Conservation (phyloP, 2,797 vertebrate species). For the Lithobates sylvaticus region DNA sequence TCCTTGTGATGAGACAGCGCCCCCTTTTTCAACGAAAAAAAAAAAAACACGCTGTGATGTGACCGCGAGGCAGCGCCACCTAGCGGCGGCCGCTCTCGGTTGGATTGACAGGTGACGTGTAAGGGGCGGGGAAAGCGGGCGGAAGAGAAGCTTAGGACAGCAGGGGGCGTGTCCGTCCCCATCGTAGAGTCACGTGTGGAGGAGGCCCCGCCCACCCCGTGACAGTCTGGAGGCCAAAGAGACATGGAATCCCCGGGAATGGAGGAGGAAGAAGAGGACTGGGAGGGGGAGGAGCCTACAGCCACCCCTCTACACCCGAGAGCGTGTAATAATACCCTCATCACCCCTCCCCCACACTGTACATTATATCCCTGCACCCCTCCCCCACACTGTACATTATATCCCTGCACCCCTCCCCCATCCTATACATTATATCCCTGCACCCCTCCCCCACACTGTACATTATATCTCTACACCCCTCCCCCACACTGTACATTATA, state of each 20-base stretch:
- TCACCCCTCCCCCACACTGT: not conserved
- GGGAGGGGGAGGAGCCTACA: not conserved
- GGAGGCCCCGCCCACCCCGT: not conserved
- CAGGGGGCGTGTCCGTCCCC: not conserved
- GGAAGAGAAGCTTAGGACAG: not conserved
- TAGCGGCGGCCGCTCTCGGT: not conserved
- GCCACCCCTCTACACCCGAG: not conserved
- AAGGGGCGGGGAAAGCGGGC: too few relatives aligned
- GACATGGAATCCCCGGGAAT: slow-evolving; percentile 29
- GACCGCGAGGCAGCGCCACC: not conserved
- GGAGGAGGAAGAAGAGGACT: slow-evolving; percentile 27
- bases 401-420: not conserved
- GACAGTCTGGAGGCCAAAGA: not conserved
- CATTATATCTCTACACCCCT: too few relatives aligned
- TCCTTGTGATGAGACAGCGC: too few relatives aligned
- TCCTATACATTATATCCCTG: not conserved
- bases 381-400: not conserved
- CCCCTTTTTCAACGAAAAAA: too few relatives aligned
- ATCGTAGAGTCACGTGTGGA: not conserved
- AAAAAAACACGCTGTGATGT: too few relatives aligned
- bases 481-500: not conserved
- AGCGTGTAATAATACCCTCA: not conserved
- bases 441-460: not conserved
- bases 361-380: not conserved
- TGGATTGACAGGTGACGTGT: too few relatives aligned